Conservation (phyloP, 2,888 invertebrate genomes). For the Papilio protenor region DNA sequence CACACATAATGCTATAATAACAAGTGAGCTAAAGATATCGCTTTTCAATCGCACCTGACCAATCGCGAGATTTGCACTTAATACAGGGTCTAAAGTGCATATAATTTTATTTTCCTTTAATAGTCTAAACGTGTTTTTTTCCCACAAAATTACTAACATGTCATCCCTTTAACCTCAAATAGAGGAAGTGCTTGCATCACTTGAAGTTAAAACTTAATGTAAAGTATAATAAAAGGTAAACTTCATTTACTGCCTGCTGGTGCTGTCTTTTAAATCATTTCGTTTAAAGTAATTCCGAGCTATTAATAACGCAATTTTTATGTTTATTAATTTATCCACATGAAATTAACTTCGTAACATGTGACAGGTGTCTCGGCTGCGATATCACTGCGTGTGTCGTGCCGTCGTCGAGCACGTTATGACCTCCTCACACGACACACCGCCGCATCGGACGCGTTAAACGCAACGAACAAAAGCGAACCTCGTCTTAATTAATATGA, state of each 20-base stretch:
- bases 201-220: neutral
- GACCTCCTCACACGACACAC: conserved; percentile 60
- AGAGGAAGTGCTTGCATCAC: neutral
- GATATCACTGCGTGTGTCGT: conserved; percentile 32
- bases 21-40: conserved; percentile 48
- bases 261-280: neutral
- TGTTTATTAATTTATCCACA: conserved; percentile 1
- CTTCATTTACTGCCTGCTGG: neutral
- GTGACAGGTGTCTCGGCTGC: conserved; percentile 18
- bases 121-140: neutral
- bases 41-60: conserved; percentile 64
- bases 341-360: conserved; percentile 15
- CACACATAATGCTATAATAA: conserved; percentile 69
- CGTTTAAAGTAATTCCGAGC: neutral
- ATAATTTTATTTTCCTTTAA: no score
- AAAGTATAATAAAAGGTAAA: neutral
- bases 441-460: conserved; percentile 63
- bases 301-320: conserved; percentile 13
- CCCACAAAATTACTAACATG: neutral
- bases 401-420: conserved; percentile 51
- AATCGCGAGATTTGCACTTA: conserved; percentile 52
- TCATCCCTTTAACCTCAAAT: neutral
- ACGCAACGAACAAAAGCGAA: conserved; percentile 78
- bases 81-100: no score
- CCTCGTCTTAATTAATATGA: conserved; percentile 84